Conservation (phyloP, 2,888 invertebrate genomes). For the Eupithecia pulchellata region DNA sequence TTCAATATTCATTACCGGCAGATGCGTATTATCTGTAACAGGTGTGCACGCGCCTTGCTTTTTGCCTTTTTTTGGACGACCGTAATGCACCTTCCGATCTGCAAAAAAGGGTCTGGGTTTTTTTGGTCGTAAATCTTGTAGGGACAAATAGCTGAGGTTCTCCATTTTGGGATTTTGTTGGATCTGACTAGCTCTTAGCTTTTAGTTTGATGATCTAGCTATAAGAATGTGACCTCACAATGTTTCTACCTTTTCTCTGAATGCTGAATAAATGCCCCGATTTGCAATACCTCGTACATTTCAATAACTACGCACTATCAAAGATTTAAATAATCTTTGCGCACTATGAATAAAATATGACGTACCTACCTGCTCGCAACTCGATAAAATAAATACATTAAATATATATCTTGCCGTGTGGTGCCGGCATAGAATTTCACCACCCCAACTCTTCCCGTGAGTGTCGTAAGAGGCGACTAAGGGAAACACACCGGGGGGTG, state of each 20-base stretch:
- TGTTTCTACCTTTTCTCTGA: neutral
- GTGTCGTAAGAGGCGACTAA: no score
- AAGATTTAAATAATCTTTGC: no score
- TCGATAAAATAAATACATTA: no score
- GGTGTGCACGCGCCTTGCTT: conserved; percentile 70
- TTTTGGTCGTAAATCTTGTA: conserved; percentile 17
- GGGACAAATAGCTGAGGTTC: neutral
- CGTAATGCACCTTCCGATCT: conserved; percentile 45
- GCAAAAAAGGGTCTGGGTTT: conserved; percentile 42
- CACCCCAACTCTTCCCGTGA: no score
- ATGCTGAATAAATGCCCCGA: neutral
- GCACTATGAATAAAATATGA: no score
- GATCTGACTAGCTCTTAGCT: no score
- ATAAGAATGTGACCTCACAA: neutral
- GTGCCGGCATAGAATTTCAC: no score
- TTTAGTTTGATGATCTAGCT: no score
- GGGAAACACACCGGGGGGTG: no score
- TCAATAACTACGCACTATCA: neutral
- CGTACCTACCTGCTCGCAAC: no score
- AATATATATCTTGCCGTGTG: no score
- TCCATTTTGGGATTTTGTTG: neutral
- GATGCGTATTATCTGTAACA: conserved; percentile 63
- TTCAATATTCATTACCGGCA: conserved; percentile 57
- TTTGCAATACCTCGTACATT: neutral
- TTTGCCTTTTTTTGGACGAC: conserved; percentile 46